A percentile compares a stretch with the other conserved stretches of the same genome.
phyloP scores from a whole-genome alignment of 2,113 vertebrate species.

The Nansenia antarctica region DNA sequence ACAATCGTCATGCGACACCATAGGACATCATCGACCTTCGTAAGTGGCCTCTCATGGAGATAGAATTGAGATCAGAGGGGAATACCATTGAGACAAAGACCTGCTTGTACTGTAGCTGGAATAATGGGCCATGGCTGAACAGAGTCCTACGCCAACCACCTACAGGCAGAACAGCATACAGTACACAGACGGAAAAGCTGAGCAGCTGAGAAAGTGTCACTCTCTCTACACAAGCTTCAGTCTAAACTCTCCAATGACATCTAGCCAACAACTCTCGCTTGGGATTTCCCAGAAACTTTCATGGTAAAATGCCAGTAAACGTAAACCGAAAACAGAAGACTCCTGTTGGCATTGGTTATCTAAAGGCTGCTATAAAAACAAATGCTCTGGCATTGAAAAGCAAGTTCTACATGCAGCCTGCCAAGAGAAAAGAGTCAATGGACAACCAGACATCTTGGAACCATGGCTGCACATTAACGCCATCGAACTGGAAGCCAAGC shows the following conservation, averaged over 20 bases:
- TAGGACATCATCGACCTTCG: not conserved
- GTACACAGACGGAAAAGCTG: not conserved
- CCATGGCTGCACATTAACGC: not conserved
- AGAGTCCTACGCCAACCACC: not conserved
- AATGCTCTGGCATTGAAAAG: constrained; percentile 2
- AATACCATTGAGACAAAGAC: constrained; percentile 49
- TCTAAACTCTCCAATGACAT: not conserved
- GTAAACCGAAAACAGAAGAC: not conserved
- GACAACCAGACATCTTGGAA: not conserved
- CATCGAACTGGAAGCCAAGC: too few species aligned
- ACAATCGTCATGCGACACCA: not conserved
- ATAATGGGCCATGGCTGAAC: not conserved
- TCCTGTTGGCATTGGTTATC: not conserved
- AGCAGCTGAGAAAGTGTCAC: too few species aligned
- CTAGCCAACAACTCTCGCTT: not conserved
- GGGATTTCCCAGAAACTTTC: not conserved
- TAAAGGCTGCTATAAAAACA: not conserved
- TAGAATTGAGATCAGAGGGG: not conserved
- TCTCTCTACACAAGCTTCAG: not conserved
- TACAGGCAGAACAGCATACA: not conserved
- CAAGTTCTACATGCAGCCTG: not conserved
- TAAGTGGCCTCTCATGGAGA: not conserved
- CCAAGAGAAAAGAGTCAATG: not conserved
- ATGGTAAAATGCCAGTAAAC: not conserved
- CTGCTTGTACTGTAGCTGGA: constrained; percentile 39